Base-by-base conservation (phyloP, 2,888 invertebrate species). In the Coremacera marginata region DNA sequence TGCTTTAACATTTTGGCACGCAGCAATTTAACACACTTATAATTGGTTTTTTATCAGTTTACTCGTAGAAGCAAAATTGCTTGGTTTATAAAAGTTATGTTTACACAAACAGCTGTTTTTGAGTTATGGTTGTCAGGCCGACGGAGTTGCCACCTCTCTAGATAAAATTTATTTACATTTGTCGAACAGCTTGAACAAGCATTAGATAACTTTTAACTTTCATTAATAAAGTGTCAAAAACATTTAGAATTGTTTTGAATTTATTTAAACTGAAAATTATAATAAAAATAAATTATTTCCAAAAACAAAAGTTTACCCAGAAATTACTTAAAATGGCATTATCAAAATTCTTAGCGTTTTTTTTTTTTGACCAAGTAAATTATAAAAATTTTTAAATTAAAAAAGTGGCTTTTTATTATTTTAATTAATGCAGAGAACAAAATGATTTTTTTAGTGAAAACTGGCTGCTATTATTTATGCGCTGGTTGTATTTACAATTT, bases 391-490 rank as follows among this genome's bases (percentile, higher is more conserved):
- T 34, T 31, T 27, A 25, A 62, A 27, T 55, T 74, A 57, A 67
- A 74, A 73, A 52, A 27, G 7, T 31, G 27, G 49, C 52, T 37
- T 67, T 74, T 74, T 19, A 27, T 73, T 31, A 22, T 52, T 52
- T 55, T 55, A 55, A 37, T 65, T 44, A 52, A 74, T 65, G 73
- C 73, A 74, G 73, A 34, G 37, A 63, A 74, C 51, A 22, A 65
- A 65, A 74, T 74, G 4, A 65, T 65, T 51, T 63, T n/a, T 60
- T 4, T 51, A 27, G 62, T 73, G 11, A 71, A 62, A 44, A 19
- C 31, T n/a, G 27, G 37, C 44, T 71, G 19, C 51, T 71, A 9
- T 22, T 19, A 60, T 70, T 70, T 70, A 60, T 71, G 34, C 71
- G 22, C 57, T 19, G 63, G 37, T 19, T 22, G 57, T 19, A 1